Percentiles rank a stretch among this genome's conserved stretches.
Conservation (phyloP, 2,113 vertebrate genomes). For the Gobio gobio region DNA sequence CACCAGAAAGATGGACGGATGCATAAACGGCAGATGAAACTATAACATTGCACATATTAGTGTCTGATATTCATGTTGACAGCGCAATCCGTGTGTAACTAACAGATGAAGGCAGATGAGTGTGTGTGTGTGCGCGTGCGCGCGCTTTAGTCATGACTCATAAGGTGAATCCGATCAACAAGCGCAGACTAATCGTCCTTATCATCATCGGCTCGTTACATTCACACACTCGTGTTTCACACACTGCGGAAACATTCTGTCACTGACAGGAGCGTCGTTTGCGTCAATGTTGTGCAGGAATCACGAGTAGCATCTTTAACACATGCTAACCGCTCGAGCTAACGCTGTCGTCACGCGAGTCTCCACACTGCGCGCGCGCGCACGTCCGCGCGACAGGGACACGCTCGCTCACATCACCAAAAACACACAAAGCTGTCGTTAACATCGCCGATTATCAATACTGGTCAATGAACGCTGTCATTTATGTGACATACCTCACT, state of each 20-base stretch:
- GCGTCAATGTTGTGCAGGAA: background rate
- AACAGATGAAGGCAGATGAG: background rate
- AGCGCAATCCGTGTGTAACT: background rate
- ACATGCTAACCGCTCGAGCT: slow-evolving; percentile 13
- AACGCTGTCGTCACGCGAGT: slow-evolving; percentile 13
- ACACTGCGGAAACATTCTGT: background rate
- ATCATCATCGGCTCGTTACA: slow-evolving; percentile 58
- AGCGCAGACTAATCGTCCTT: slow-evolving; percentile 15
- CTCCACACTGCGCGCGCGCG: slow-evolving; percentile 28
- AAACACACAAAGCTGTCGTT: background rate
- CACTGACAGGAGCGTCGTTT: background rate
- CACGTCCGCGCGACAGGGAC: background rate
- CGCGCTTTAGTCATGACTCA: slow-evolving; percentile 20
- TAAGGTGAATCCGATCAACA: slow-evolving; percentile 16
- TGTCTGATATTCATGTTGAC: background rate
- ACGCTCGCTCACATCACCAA: background rate
- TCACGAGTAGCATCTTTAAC: background rate
- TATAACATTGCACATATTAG: background rate
- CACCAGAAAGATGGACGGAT: background rate
- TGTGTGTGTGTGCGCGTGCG: background rate
- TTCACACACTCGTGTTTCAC: slow-evolving; percentile 51
- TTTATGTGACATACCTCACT: slow-evolving; percentile 72
- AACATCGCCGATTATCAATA: background rate
- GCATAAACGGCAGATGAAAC: background rate
- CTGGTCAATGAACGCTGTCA: background rate